These are phyloP conservation scores for Pterocles gutturalis DNA, from an alignment of 2,113 vertebrate species.

Conservation along the genomic window DNA sequence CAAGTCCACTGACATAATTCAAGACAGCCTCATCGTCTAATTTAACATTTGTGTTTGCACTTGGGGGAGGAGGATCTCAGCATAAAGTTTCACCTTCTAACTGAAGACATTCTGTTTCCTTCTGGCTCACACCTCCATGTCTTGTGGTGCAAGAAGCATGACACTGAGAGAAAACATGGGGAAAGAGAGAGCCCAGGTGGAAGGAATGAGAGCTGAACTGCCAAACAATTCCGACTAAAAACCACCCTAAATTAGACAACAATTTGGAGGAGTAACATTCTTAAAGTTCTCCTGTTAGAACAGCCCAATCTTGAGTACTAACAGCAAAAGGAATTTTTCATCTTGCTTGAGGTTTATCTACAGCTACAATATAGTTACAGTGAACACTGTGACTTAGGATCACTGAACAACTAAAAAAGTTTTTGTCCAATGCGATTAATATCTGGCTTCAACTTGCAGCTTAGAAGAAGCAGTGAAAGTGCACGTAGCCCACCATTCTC, in stretches of 20 bases:
- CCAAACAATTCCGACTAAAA: neutral
- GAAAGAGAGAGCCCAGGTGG: neutral
- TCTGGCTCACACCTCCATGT: neutral
- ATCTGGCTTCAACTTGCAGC: neutral
- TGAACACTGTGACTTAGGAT: neutral
- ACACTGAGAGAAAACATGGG: neutral
- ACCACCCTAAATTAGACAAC: neutral
- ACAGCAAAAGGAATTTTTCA: neutral
- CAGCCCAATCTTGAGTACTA: neutral
- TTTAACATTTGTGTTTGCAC: constrained; percentile 24
- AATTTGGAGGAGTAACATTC: neutral
- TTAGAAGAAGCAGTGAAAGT: neutral
- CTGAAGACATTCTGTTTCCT: neutral
- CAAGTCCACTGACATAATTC: constrained; percentile 12
- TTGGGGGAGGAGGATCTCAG: neutral
- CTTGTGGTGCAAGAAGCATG: neutral
- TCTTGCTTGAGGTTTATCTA: neutral
- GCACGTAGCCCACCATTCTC: neutral
- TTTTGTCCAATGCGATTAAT: neutral
- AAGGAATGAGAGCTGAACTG: neutral
- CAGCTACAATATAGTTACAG: neutral
- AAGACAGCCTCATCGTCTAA: constrained; percentile 47
- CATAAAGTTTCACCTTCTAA: constrained; percentile 15
- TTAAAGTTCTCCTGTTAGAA: neutral
- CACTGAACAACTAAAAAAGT: neutral